Evolutionary conservation across 2,113 vertebrate species (phyloP).

Genomic region (Ginglymostoma cirratum): DNA sequence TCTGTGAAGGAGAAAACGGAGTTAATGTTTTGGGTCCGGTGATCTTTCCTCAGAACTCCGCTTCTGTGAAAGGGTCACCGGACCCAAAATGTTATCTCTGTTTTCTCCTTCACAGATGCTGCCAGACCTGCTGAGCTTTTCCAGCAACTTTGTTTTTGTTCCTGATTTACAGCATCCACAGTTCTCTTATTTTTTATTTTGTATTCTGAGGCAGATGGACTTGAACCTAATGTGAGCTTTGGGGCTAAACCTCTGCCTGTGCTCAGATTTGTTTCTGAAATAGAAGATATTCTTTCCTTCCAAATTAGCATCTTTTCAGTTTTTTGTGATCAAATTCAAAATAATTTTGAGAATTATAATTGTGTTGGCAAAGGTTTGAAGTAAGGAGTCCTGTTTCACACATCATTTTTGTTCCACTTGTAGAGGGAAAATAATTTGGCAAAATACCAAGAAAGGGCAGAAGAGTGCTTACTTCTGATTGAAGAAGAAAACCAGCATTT

Average conservation of each 20-base stretch:
- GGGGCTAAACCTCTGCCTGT: background rate
- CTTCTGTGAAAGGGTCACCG: too few species aligned
- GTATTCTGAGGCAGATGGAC: background rate
- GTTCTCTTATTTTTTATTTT: too few species aligned
- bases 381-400: background rate
- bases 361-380: background rate
- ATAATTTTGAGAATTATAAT: background rate
- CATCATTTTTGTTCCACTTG: background rate
- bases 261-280: background rate
- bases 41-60: too few species aligned
- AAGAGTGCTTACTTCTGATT: conserved; percentile 7
- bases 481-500: conserved; percentile 26
- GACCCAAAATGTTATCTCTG: too few species aligned
- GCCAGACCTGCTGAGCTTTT: too few species aligned
- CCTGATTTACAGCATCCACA: too few species aligned
- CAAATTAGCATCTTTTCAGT: background rate
- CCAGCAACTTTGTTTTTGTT: too few species aligned
- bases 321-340: background rate
- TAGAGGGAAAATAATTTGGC: conserved; percentile 10
- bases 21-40: too few species aligned
- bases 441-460: conserved; percentile 23
- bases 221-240: background rate
- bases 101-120: too few species aligned
- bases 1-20: too few species aligned
- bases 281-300: background rate